These are phyloP conservation scores for Petaurus breviceps DNA, from an alignment of 2,113 vertebrate genomes.

Conservation along the genomic window DNA sequence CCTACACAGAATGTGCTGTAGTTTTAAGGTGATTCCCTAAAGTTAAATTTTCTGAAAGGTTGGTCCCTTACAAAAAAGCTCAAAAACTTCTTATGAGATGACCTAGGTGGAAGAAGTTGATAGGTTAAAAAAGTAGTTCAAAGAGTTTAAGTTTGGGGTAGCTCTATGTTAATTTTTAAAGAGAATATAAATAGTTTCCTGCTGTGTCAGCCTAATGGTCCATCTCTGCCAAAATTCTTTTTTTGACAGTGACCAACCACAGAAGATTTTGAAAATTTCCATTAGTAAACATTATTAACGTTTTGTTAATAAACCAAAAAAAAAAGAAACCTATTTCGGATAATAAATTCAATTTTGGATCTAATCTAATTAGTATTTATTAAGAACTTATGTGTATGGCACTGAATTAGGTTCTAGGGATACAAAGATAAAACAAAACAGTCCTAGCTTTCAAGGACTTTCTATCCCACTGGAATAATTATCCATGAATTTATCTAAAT, in stretches of 20 bases:
- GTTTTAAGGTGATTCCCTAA: slow-evolving; percentile 43
- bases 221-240: background rate
- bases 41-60: slow-evolving; percentile 45
- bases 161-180: background rate
- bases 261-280: background rate
- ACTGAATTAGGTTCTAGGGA: background rate
- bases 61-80: slow-evolving; percentile 50
- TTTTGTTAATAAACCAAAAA: background rate
- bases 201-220: background rate
- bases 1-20: slow-evolving; percentile 14
- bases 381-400: background rate
- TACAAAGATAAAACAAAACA: background rate
- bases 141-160: slow-evolving; percentile 30
- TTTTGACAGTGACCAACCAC: background rate
- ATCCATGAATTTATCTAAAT: background rate
- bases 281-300: background rate
- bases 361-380: background rate
- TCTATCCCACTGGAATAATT: background rate
- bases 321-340: background rate
- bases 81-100: slow-evolving; percentile 25
- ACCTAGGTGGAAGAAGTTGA: slow-evolving; percentile 45
- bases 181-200: slow-evolving; percentile 9
- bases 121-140: background rate
- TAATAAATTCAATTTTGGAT: background rate
- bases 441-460: background rate